Conservation (phyloP, 2,888 invertebrate genomes). For the Himalopsyche tibetana region DNA sequence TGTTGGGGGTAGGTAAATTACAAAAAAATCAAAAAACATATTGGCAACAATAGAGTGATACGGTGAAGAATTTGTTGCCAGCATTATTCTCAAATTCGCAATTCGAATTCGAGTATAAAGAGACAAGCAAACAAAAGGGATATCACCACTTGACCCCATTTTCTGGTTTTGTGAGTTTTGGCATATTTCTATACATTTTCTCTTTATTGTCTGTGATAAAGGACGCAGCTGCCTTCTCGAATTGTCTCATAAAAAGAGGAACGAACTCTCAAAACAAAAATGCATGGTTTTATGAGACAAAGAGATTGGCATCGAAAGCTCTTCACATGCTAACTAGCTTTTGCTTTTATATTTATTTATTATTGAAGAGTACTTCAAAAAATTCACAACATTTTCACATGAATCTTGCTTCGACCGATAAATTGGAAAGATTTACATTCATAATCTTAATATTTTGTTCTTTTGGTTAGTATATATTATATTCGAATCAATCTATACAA, state of each 20-base stretch:
- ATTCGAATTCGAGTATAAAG: background rate
- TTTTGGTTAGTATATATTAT: too few relatives aligned
- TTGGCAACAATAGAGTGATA: background rate
- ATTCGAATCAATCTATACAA: too few relatives aligned
- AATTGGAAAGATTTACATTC: too few relatives aligned
- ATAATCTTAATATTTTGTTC: too few relatives aligned
- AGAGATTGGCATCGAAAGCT: background rate
- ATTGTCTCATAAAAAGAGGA: conserved; percentile 17
- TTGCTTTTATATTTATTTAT: background rate
- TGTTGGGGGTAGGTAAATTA: too few relatives aligned
- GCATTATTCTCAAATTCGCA: background rate
- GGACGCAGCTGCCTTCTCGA: conserved; percentile 12
- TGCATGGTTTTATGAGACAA: conserved; percentile 16
- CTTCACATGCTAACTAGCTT: conserved; percentile 18
- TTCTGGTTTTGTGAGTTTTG: conserved; percentile 9
- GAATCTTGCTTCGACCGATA: too few relatives aligned
- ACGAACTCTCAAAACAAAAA: background rate
- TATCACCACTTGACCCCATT: conserved; percentile 17
- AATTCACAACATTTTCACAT: background rate
- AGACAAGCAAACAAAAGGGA: background rate
- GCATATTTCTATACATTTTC: background rate
- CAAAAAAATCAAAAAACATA: too few relatives aligned
- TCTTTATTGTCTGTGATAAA: conserved; percentile 17
- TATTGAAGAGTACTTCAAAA: background rate
- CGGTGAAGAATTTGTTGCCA: background rate